Percentiles rank a stretch among this genome's conserved stretches.
These are phyloP conservation scores for Tetragonula clypearis DNA, from an alignment of 1,140 invertebrate species.

Conservation along the genomic window DNA sequence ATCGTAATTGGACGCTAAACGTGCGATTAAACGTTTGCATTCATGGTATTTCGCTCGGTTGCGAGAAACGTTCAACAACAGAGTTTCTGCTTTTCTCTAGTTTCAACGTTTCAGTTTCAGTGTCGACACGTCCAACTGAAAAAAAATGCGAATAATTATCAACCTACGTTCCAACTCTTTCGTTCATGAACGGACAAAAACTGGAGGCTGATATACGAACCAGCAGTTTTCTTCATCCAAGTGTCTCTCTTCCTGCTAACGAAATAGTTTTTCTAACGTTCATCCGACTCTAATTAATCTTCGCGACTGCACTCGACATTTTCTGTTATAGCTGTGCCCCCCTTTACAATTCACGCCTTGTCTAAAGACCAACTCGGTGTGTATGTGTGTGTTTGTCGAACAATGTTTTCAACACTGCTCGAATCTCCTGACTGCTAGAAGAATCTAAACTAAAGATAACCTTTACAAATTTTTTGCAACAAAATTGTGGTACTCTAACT, in stretches of 20 bases:
- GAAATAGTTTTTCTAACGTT: conserved; percentile 24
- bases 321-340: not conserved
- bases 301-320: not conserved
- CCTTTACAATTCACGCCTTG: not conserved
- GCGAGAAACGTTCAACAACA: not conserved
- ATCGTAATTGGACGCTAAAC: not conserved
- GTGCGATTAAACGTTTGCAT: not conserved
- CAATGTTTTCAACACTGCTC: not conserved
- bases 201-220: not conserved
- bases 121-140: not conserved
- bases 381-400: not conserved
- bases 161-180: conserved; percentile 1
- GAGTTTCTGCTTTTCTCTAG: not conserved
- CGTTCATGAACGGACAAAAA: not conserved
- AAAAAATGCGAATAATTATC: conserved; percentile 16
- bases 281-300: conserved; percentile 16
- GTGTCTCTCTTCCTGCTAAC: not conserved
- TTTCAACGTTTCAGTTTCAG: not conserved
- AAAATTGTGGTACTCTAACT: no score
- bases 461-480: no score
- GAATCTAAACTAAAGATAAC: no score
- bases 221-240: not conserved
- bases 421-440: no score
- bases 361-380: no score
- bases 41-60: not conserved